A percentile compares a stretch with the other conserved stretches of the same genome.
These are phyloP conservation scores for Cydia pomonella DNA, from an alignment of 1,140 invertebrate genomes.

Conservation along the genomic window DNA sequence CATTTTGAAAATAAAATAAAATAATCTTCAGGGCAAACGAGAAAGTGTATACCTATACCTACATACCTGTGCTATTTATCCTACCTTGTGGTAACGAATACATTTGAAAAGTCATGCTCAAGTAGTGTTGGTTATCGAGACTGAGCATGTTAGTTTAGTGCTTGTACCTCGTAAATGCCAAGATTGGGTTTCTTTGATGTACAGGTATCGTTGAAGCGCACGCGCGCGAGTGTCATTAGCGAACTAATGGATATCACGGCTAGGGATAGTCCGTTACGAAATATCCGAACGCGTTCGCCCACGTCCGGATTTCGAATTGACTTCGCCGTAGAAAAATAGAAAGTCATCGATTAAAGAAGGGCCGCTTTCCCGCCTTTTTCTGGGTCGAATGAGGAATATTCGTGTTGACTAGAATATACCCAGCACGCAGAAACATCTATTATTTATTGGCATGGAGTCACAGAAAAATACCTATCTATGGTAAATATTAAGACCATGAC, in stretches of 20 bases:
- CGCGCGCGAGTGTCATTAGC: constrained; percentile 15
- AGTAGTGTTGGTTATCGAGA: background rate
- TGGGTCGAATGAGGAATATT: constrained; percentile 52
- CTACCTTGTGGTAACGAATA: no score
- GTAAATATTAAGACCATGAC: no score
- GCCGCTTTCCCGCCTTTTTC: constrained; percentile 70
- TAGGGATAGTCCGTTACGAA: constrained; percentile 27
- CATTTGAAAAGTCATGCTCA: background rate
- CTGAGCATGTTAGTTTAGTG: background rate
- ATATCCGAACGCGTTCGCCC: constrained; percentile 67
- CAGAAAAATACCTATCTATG: no score
- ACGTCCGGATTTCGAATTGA: constrained; percentile 65
- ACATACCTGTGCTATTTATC: background rate
- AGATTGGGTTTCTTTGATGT: constrained; percentile 20
- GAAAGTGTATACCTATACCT: background rate
- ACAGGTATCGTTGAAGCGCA: background rate
- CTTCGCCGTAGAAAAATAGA: constrained; percentile 76
- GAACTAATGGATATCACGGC: constrained; percentile 32
- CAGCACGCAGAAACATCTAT: background rate
- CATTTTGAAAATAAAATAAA: background rate
- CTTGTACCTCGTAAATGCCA: background rate
- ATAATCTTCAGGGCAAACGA: background rate
- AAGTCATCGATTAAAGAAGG: constrained; percentile 71
- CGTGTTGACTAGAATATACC: background rate
- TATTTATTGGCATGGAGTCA: no score